These are phyloP conservation scores for Anarrhichthys ocellatus DNA, from an alignment of 2,113 vertebrate genomes.

Conservation along the genomic window DNA sequence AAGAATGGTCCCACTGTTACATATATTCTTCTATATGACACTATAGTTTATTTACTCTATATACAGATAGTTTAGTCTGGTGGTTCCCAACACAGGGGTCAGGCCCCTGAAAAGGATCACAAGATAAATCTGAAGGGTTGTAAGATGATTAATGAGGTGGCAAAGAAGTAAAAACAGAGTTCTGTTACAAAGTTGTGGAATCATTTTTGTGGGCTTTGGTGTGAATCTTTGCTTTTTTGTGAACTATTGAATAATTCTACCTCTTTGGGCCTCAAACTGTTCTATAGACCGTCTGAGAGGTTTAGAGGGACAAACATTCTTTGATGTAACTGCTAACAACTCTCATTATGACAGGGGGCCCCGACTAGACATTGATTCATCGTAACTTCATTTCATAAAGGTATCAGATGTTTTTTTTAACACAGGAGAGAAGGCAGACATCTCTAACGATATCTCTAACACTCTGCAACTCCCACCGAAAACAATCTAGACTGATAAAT, in stretches of 20 bases:
- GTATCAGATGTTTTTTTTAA: not conserved
- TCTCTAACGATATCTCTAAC: not conserved
- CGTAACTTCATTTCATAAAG: not conserved
- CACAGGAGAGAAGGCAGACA: not conserved
- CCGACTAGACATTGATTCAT: not conserved
- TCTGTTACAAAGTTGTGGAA: not conserved
- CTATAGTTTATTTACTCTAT: not conserved
- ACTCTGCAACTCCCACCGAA: not conserved
- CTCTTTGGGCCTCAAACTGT: not conserved
- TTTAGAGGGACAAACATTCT: not conserved
- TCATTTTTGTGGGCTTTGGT: not conserved
- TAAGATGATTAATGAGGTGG: not conserved
- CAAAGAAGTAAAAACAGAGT: not conserved
- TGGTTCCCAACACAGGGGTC: not conserved
- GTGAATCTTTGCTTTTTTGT: not conserved
- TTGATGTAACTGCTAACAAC: not conserved
- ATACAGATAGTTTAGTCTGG: not conserved
- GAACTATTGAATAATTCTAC: not conserved
- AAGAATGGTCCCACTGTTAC: not conserved
- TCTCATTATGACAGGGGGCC: not conserved
- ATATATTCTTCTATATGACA: not conserved
- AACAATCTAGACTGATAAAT: not conserved
- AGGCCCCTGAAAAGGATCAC: not conserved
- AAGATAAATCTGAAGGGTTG: not conserved
- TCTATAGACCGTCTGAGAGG: not conserved